Conservation (phyloP, 2,797 vertebrate species). For the Streptopelia turtur region DNA sequence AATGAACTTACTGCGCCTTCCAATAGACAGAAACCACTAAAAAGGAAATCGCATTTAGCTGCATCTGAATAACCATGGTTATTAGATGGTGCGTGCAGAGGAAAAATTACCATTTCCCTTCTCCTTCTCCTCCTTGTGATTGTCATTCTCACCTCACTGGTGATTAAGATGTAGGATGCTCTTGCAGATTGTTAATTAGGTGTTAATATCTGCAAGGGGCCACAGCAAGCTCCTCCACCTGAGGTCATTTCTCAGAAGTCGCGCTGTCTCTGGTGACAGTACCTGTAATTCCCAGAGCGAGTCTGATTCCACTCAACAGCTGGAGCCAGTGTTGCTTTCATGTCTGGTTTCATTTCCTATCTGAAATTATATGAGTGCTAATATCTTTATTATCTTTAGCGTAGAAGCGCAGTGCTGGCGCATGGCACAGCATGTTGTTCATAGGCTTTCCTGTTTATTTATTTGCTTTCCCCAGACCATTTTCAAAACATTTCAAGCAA, state of each 20-base stretch:
- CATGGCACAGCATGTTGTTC: background rate
- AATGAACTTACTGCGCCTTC: slow-evolving; percentile 68
- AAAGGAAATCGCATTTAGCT: slow-evolving; percentile 59
- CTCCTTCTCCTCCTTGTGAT: slow-evolving; percentile 55
- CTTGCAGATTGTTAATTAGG: slow-evolving; percentile 69
- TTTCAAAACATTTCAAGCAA: slow-evolving; percentile 60
- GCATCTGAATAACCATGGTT: slow-evolving; percentile 59
- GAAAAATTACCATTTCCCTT: slow-evolving; percentile 44
- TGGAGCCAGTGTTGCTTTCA: slow-evolving; percentile 49
- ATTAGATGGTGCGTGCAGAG: slow-evolving; percentile 40
- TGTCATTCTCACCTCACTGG: slow-evolving; percentile 55
- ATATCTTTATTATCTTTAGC: slow-evolving; percentile 67
- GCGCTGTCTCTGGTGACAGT: slow-evolving; percentile 53
- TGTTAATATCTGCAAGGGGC: slow-evolving; percentile 71
- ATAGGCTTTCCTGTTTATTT: background rate
- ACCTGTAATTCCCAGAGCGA: slow-evolving; percentile 66
- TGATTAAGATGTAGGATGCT: slow-evolving; percentile 62
- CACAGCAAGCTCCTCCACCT: slow-evolving; percentile 69
- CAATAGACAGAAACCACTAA: slow-evolving; percentile 54
- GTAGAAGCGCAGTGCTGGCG: slow-evolving; percentile 5
- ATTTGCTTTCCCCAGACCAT: background rate
- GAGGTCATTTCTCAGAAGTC: slow-evolving; percentile 59
- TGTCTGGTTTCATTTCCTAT: slow-evolving; percentile 56
- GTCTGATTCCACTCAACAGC: slow-evolving; percentile 59
- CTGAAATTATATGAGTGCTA: slow-evolving; percentile 57